Evolutionary conservation across 2,888 invertebrate species (phyloP), one percentile per base, ranked within the genome.

Genomic region (Hirtodrosophila histrioides): DNA sequence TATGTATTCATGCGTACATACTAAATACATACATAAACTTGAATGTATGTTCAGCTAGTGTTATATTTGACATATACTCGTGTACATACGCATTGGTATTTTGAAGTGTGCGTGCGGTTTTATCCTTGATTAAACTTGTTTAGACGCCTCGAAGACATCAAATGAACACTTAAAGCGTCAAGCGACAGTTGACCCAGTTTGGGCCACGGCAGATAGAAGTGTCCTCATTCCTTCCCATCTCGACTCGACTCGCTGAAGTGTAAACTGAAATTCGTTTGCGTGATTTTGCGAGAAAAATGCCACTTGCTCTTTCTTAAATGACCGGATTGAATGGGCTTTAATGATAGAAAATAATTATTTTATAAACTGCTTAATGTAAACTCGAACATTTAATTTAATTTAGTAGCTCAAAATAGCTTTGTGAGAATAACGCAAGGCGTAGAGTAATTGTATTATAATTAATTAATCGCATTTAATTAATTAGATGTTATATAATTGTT

Each of bases 71-170:
- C 48, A 41, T 35, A 48, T 36, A 11, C 12, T 4, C n/a, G 33
- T 50, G 35, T 66, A 57, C 60, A 60, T 55, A 41, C 63, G 65
- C 33, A 39, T 37, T 44, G 31, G 51, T 41, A 31, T 43, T 57
- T 60, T 33, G 17, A 33, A 35, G 65, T 60, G 69, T 73, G 79
- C 58, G 63, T 73, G 67, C 44, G 81, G 73, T 82, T 85, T 87
- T 69, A 78, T 82, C 86, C 73, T 62, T 76, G 86, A 87, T 78
- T 81, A 81, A 75, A 84, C 81, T 86, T 67, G 67, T 75, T 79
- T 55, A 75, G 57, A 74, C 84, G 67, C 77, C 71, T 67, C 40
- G 65, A 66, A 71, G 64, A 71, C 71, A 75, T 85, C 77, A 87
- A 87, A 73, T 74, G 85, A 78, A 82, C 79, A 85, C 87, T 82